phyloP scores from a whole-genome alignment of 2,113 vertebrate genomes.

The Boulengeromyrus knoepffleri region DNA sequence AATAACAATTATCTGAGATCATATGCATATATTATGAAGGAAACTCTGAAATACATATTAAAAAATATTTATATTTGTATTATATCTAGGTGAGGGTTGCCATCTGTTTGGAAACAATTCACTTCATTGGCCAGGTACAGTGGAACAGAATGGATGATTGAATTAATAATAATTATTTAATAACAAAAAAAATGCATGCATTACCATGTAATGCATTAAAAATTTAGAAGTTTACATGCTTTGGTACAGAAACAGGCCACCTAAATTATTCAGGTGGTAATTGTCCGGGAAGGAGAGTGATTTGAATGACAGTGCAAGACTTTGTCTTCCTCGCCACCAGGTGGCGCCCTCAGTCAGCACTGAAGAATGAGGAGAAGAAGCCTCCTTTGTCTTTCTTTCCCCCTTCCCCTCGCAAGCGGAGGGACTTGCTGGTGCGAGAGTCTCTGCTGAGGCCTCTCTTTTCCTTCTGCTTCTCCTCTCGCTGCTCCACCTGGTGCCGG shows the following conservation, averaged over 20 bases:
- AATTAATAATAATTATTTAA: neutral
- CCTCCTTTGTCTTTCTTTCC: constrained; percentile 40
- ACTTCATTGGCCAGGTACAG: neutral
- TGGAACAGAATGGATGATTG: neutral
- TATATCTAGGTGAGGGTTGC: neutral
- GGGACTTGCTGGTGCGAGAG: constrained; percentile 48
- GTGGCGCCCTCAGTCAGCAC: constrained; percentile 39
- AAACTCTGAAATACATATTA: neutral
- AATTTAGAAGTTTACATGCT: neutral
- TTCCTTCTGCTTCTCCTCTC: constrained; percentile 37
- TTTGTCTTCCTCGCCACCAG: neutral
- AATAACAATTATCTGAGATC: neutral
- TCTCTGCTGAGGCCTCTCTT: constrained; percentile 42
- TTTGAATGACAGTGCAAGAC: neutral
- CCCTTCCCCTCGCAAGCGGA: constrained; percentile 52
- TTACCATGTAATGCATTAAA: neutral
- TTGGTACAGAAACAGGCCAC: neutral
- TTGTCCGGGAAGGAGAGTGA: neutral
- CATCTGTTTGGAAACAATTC: neutral
- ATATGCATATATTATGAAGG: neutral
- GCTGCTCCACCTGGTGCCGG: constrained; percentile 57
- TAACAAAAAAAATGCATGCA: neutral
- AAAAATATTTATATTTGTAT: neutral
- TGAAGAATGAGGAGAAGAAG: constrained; percentile 62
- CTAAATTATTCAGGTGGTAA: neutral